Evolutionary conservation across 1,140 invertebrate species (phyloP).

Genomic region (Macrobrachium rosenbergii): DNA sequence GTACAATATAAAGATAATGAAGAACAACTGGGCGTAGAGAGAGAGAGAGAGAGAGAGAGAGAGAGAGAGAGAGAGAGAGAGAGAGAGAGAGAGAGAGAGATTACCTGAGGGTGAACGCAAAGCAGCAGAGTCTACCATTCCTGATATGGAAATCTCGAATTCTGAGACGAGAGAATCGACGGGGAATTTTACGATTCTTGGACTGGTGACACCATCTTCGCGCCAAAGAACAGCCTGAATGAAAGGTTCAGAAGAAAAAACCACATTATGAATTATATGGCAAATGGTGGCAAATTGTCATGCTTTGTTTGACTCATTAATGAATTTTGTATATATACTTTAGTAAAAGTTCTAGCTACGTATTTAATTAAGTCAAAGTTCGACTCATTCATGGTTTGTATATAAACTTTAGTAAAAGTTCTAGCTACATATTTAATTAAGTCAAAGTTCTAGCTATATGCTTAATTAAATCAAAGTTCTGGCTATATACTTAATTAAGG

Average conservation of each 20-base stretch:
- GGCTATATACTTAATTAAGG: too few relatives aligned
- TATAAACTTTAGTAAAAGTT: too few relatives aligned
- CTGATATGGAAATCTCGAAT: conserved; percentile 38
- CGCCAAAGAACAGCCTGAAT: conserved; percentile 34
- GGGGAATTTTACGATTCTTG: conserved; percentile 10
- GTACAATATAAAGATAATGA: too few relatives aligned
- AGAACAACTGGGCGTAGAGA: background rate
- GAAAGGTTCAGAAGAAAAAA: too few relatives aligned
- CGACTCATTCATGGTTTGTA: background rate
- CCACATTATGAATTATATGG: background rate
- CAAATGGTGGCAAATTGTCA: background rate
- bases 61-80: background rate
- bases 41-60: conserved; percentile 15
- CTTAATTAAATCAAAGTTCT: too few relatives aligned
- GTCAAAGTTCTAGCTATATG: too few relatives aligned
- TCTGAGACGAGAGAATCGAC: conserved; percentile 28
- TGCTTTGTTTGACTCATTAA: background rate
- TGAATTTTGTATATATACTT: too few relatives aligned
- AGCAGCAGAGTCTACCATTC: conserved; percentile 16
- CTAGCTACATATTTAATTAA: too few relatives aligned
- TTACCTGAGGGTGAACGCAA: conserved; percentile 32
- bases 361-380: too few relatives aligned
- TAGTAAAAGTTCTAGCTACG: too few relatives aligned
- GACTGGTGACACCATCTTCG: background rate
- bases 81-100: background rate